Percentiles rank a stretch among this genome's conserved stretches.
phyloP scores from a whole-genome alignment of 2,797 vertebrate species.

The Bradypus variegatus region DNA sequence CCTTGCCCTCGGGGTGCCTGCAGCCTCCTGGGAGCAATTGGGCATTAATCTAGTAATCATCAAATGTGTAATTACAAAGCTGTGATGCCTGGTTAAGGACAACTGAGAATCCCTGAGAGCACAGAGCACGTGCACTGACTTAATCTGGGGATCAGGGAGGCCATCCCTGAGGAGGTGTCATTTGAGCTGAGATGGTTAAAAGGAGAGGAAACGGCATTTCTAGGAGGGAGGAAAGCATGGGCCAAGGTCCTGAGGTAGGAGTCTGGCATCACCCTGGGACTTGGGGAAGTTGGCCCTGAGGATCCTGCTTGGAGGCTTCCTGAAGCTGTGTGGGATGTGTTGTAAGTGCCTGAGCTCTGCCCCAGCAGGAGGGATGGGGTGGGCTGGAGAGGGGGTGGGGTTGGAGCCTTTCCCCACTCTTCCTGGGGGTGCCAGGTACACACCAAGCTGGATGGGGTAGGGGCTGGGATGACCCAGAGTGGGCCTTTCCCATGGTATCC shows the following conservation, averaged over 20 bases:
- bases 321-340: background rate
- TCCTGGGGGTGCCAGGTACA: background rate
- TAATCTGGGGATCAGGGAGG: background rate
- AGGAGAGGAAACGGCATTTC: background rate
- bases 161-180: slow-evolving; percentile 13
- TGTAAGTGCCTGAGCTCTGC: background rate
- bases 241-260: background rate
- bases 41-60: background rate
- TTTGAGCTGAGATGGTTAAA: background rate
- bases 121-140: background rate
- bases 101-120: background rate
- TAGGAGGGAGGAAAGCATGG: background rate
- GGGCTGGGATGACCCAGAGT: background rate
- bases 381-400: background rate
- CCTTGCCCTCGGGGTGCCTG: background rate
- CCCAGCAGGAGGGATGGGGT: background rate
- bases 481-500: background rate
- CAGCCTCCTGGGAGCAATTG: background rate
- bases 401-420: background rate
- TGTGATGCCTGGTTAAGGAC: background rate
- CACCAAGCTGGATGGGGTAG: background rate
- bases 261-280: background rate
- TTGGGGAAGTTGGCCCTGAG: background rate
- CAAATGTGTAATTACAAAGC: slow-evolving; percentile 1
- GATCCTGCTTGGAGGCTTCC: background rate